Percentiles rank a stretch among this genome's conserved stretches.
These are phyloP conservation scores for Alectura lathami DNA, from an alignment of 2,113 vertebrate genomes.

Conservation along the genomic window DNA sequence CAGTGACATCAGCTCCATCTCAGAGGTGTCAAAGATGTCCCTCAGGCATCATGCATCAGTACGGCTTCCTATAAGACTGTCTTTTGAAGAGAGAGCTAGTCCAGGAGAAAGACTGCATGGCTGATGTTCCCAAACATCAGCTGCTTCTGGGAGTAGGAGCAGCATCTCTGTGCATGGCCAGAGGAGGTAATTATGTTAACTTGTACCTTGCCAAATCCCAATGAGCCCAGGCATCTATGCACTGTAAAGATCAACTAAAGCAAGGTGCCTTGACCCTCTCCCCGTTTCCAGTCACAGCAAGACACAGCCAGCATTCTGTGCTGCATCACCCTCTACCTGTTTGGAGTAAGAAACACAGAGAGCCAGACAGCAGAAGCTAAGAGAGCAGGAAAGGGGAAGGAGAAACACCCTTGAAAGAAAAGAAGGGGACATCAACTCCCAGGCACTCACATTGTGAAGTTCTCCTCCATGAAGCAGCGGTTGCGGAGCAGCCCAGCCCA, in stretches of 20 bases:
- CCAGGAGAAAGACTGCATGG: background rate
- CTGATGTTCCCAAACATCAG: background rate
- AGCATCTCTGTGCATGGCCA: background rate
- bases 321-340: rapidly evolving
- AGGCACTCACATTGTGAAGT: constrained; percentile 83
- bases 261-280: background rate
- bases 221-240: background rate
- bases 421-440: background rate
- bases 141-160: background rate
- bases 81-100: background rate
- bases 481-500: constrained; percentile 85
- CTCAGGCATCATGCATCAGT: background rate
- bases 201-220: background rate
- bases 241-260: background rate
- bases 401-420: background rate
- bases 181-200: background rate
- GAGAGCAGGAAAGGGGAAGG: background rate
- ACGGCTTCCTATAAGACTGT: background rate
- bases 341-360: background rate
- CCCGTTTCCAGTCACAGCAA: background rate
- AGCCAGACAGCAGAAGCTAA: background rate
- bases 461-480: constrained; percentile 85
- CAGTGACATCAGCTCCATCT: background rate
- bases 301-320: rapidly evolving
- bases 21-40: background rate